phyloP scores from a whole-genome alignment of 2,113 vertebrate genomes.

The Rhinolophus sinicus region DNA sequence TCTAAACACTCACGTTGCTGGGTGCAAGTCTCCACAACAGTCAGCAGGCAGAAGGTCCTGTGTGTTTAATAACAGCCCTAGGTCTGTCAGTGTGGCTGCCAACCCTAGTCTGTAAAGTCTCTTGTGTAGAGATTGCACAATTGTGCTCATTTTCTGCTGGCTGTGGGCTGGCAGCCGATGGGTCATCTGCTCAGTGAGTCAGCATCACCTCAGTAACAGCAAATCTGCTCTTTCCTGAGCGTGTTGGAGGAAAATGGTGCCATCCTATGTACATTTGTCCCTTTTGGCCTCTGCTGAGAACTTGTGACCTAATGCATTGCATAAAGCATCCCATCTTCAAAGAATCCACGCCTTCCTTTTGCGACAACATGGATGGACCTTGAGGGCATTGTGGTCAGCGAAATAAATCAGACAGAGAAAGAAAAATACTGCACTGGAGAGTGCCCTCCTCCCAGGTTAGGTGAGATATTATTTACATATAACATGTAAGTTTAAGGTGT shows the following conservation, averaged over 20 bases:
- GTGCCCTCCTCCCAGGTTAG: not conserved
- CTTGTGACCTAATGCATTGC: not conserved
- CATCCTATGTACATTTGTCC: not conserved
- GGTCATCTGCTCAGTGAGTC: slow-evolving; percentile 55
- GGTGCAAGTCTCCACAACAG: not conserved
- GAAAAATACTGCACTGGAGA: not conserved
- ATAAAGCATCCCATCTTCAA: not conserved
- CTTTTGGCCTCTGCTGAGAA: not conserved
- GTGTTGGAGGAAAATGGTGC: not conserved
- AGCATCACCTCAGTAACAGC: not conserved
- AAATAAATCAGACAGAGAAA: not conserved
- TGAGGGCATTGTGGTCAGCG: not conserved
- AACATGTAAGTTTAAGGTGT: too few species aligned
- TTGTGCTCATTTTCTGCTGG: not conserved
- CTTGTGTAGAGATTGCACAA: not conserved
- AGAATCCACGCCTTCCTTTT: not conserved
- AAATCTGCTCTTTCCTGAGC: not conserved
- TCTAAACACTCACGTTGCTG: not conserved
- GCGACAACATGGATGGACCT: not conserved
- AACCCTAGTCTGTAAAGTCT: not conserved
- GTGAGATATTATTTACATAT: not conserved
- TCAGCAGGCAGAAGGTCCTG: not conserved
- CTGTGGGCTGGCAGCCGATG: not conserved
- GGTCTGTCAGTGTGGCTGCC: not conserved
- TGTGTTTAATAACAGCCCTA: slow-evolving; percentile 23